phyloP scores from a whole-genome alignment of 2,113 vertebrate species.

The Bagarius yarrelli region DNA sequence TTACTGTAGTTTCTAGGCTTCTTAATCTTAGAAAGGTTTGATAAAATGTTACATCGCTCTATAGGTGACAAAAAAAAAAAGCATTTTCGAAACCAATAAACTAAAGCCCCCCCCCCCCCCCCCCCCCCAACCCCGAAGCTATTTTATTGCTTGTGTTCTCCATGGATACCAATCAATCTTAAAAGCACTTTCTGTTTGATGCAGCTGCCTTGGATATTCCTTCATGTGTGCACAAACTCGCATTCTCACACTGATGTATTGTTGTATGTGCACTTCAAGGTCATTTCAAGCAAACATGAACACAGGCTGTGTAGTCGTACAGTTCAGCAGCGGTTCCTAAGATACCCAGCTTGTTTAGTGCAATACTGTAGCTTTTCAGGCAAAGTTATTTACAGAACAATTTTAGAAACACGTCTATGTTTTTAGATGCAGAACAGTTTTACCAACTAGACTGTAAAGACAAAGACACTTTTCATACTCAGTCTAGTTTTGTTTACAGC shows the following conservation, averaged over 20 bases:
- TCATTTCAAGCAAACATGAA: background rate
- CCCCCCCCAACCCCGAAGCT: too few species aligned
- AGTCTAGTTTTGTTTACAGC: too few species aligned
- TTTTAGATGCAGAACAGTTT: too few species aligned
- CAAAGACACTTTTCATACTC: too few species aligned
- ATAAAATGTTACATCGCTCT: background rate
- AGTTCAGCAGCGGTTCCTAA: background rate
- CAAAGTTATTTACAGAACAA: too few species aligned
- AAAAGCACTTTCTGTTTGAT: background rate
- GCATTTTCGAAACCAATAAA: background rate
- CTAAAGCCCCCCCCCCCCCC: too few species aligned
- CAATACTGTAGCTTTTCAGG: background rate
- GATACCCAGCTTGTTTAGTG: background rate
- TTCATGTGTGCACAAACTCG: background rate
- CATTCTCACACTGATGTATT: background rate
- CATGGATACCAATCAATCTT: background rate
- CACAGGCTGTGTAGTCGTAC: background rate
- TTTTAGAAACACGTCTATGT: too few species aligned
- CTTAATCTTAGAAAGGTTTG: background rate
- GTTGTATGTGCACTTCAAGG: background rate
- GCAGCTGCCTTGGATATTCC: background rate
- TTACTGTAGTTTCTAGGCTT: too few species aligned
- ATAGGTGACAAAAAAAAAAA: background rate
- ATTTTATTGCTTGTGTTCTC: background rate
- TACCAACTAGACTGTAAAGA: too few species aligned